Percentiles rank a stretch among this genome's conserved stretches.
Conservation (phyloP, 2,888 invertebrate species). For the Temnothorax rugatulus region DNA sequence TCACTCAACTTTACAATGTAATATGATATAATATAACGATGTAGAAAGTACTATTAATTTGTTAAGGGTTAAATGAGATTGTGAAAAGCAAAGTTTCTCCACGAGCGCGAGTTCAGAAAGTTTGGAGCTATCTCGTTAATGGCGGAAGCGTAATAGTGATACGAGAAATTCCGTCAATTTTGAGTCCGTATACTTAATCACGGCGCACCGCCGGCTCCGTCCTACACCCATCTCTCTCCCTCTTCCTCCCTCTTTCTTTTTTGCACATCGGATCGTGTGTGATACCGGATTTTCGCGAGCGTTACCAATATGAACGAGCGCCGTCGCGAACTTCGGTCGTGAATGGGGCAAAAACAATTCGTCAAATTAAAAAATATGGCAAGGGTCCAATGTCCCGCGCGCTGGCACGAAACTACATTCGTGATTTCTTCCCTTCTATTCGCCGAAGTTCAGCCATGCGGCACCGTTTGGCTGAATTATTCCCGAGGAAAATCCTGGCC, state of each 20-base stretch:
- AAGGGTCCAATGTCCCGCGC: slow-evolving; percentile 65
- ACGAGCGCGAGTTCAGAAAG: slow-evolving; percentile 29
- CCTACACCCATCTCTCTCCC: neutral
- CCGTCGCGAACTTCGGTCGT: slow-evolving; percentile 56
- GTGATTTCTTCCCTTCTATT: slow-evolving; percentile 66
- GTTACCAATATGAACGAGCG: slow-evolving; percentile 56
- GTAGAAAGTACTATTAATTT: slow-evolving; percentile 39
- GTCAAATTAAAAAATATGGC: slow-evolving; percentile 77
- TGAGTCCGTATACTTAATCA: slow-evolving; percentile 35
- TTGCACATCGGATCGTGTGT: neutral
- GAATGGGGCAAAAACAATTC: slow-evolving; percentile 72
- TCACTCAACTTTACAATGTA: slow-evolving; percentile 1
- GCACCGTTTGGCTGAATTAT: slow-evolving; percentile 65
- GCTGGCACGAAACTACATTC: slow-evolving; percentile 65
- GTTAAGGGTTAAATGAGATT: slow-evolving; percentile 46
- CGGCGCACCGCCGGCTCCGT: neutral
- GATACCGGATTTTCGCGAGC: slow-evolving; percentile 48
- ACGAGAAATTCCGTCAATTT: slow-evolving; percentile 52
- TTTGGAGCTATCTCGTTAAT: slow-evolving; percentile 50
- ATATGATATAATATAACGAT: neutral
- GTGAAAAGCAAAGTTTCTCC: slow-evolving; percentile 43
- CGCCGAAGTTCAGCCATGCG: slow-evolving; percentile 61
- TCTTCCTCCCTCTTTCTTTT: neutral
- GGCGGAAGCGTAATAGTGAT: slow-evolving; percentile 32
- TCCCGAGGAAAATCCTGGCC: slow-evolving; percentile 57